These are phyloP conservation scores for Spodoptera exigua DNA, from an alignment of 2,888 invertebrate species.

Conservation along the genomic window DNA sequence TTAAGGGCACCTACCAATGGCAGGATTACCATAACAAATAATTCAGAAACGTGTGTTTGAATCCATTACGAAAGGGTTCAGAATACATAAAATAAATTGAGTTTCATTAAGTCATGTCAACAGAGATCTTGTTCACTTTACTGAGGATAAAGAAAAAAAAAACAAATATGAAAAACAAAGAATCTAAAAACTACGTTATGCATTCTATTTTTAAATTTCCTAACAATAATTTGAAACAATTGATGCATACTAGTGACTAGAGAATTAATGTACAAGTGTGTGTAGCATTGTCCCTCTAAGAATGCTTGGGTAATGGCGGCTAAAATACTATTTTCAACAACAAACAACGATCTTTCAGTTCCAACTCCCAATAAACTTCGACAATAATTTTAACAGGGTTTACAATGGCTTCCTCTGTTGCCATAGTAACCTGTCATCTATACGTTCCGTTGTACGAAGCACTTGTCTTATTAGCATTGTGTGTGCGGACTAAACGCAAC, in stretches of 20 bases:
- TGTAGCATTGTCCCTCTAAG: too few species aligned
- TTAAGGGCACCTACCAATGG: slow-evolving; percentile 15
- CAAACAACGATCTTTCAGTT: slow-evolving; percentile 1
- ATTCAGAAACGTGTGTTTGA: slow-evolving; percentile 39
- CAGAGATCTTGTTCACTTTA: not conserved
- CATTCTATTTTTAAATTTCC: too few species aligned
- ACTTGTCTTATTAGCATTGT: slow-evolving; percentile 84
- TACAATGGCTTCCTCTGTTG: slow-evolving; percentile 49
- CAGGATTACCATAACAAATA: slow-evolving; percentile 34
- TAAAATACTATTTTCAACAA: too few species aligned
- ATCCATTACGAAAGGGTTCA: slow-evolving; percentile 24
- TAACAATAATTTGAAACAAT: too few species aligned
- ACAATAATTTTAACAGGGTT: slow-evolving; percentile 42
- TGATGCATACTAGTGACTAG: too few species aligned
- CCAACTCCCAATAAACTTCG: slow-evolving; percentile 7
- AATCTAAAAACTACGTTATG: too few species aligned
- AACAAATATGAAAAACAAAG: too few species aligned
- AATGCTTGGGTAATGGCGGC: too few species aligned
- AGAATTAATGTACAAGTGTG: too few species aligned
- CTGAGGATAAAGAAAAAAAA: too few species aligned
- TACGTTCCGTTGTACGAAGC: slow-evolving; percentile 73
- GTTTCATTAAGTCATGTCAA: slow-evolving; percentile 13
- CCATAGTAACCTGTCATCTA: slow-evolving; percentile 78
- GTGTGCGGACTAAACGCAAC: slow-evolving; percentile 71
- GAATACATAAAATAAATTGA: slow-evolving; percentile 27